Evolutionary conservation across 1,140 invertebrate genomes (phyloP).

Genomic region (Homarus americanus): DNA sequence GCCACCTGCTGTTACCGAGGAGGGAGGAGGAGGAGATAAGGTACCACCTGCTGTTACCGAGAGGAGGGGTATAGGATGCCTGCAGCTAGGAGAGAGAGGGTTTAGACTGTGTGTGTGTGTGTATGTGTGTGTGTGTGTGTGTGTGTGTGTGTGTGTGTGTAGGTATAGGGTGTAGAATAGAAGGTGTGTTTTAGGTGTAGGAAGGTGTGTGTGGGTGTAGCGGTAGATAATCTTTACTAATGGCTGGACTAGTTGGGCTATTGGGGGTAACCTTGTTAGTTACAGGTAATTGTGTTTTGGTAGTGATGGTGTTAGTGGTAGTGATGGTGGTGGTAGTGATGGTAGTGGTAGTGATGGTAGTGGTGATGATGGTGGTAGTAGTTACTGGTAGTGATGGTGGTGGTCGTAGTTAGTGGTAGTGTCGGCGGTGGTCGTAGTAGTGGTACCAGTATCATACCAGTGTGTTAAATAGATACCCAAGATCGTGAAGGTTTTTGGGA

Average conservation of each 20-base stretch:
- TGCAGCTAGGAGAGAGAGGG: too few species aligned
- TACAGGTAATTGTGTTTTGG: background rate
- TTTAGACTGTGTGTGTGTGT: too few species aligned
- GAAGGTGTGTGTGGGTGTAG: too few species aligned
- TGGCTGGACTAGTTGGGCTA: background rate
- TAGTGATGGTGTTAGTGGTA: background rate
- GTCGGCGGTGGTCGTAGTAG: background rate
- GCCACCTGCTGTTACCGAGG: too few species aligned
- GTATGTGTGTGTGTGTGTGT: too few species aligned
- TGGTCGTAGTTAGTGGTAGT: background rate
- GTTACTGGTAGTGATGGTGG: background rate
- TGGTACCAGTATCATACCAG: background rate
- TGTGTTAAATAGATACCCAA: too few species aligned
- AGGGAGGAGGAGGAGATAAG: too few species aligned
- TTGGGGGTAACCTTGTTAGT: constrained; percentile 1
- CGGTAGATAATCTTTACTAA: background rate
- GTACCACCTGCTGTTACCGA: too few species aligned
- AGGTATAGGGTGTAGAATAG: too few species aligned
- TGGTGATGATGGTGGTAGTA: background rate
- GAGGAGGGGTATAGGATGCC: background rate
- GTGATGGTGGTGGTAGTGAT: background rate
- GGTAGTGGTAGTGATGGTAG: background rate
- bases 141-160: too few species aligned
- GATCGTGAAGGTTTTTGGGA: too few species aligned
- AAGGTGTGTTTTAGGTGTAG: too few species aligned